Conservation (phyloP, 2,888 invertebrate genomes). For the Pyrrhia umbra region DNA sequence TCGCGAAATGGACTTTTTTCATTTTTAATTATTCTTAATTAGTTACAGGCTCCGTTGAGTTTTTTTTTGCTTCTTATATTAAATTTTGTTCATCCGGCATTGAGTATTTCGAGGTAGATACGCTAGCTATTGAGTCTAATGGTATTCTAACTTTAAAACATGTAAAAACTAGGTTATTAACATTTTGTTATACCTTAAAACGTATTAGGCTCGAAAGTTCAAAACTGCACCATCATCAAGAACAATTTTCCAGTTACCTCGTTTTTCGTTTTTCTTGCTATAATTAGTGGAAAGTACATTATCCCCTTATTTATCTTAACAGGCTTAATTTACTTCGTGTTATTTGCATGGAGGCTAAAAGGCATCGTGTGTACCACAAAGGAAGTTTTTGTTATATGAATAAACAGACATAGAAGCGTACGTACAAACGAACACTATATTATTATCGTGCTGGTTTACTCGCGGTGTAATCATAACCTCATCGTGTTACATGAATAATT, state of each 20-base stretch:
- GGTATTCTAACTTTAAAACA: no score
- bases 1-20: not conserved
- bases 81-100: not conserved
- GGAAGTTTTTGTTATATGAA: constrained; percentile 57
- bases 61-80: not conserved
- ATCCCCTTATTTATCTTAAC: not conserved
- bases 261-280: not conserved
- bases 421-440: not conserved
- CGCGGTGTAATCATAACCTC: constrained; percentile 40
- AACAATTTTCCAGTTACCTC: not conserved
- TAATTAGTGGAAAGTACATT: not conserved
- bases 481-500: constrained; percentile 50
- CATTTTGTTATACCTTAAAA: no score
- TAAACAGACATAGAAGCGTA: constrained; percentile 8
- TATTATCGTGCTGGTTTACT: constrained; percentile 17
- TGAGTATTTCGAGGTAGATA: no score
- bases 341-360: constrained; percentile 39
- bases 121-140: no score
- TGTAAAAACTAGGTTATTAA: no score
- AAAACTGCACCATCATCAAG: no score
- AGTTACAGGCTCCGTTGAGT: not conserved
- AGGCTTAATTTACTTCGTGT: constrained; percentile 12
- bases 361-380: constrained; percentile 52
- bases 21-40: not conserved
- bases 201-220: no score